Percentiles rank a stretch among this genome's conserved stretches.
phyloP scores from a whole-genome alignment of 1,140 invertebrate species.

The Arctopsyche grandis region DNA sequence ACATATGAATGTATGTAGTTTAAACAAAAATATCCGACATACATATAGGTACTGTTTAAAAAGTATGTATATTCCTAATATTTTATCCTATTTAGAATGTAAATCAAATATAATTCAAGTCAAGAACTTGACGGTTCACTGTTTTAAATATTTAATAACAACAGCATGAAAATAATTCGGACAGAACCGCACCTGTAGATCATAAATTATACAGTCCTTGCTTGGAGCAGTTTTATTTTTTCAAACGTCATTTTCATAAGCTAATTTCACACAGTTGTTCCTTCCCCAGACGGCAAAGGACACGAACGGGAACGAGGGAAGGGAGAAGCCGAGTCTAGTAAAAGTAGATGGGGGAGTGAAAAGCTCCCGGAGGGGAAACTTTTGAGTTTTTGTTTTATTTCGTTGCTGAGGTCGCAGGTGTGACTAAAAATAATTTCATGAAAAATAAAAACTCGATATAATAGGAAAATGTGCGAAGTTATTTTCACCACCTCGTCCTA shows the following conservation, averaged over 20 bases:
- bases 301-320: background rate
- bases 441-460: slow-evolving; percentile 29
- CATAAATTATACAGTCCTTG: too few relatives aligned
- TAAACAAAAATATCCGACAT: too few relatives aligned
- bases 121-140: too few relatives aligned
- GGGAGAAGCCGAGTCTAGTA: background rate
- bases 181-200: too few relatives aligned
- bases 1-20: too few relatives aligned
- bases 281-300: background rate
- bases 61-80: too few relatives aligned
- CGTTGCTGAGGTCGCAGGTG: background rate
- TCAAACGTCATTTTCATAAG: background rate
- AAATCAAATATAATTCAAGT: too few relatives aligned
- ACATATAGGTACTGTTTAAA: too few relatives aligned
- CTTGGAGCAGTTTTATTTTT: background rate
- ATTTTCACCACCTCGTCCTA: background rate
- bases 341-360: background rate
- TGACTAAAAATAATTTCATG: slow-evolving; percentile 25
- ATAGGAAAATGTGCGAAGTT: slow-evolving; percentile 2
- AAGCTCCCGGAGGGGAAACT: background rate
- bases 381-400: slow-evolving; percentile 1
- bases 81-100: too few relatives aligned
- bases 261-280: slow-evolving; percentile 18
- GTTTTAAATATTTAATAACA: too few relatives aligned
- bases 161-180: too few relatives aligned